Percentiles rank a stretch among this genome's conserved stretches.
These are phyloP conservation scores for Apogon hyalosoma DNA, from an alignment of 2,797 vertebrate genomes.

Conservation along the genomic window DNA sequence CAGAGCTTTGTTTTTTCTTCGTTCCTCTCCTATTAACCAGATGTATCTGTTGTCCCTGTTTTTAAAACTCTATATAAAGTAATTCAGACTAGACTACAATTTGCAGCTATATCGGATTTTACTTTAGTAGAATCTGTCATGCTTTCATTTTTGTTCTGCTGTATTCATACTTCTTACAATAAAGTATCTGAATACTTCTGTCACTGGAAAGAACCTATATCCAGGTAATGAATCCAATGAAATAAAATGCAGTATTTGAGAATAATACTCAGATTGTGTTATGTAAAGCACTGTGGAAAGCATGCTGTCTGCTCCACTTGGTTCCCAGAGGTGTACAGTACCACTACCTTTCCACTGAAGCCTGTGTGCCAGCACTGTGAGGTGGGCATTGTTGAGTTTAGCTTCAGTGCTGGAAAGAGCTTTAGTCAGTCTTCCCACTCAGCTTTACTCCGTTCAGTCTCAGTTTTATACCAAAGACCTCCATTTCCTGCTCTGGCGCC, in stretches of 20 bases:
- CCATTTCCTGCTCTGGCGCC: constrained; percentile 78
- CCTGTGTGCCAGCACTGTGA: constrained; percentile 48
- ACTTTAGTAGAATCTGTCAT: no score
- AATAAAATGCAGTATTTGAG: constrained; percentile 4
- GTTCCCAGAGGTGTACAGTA: constrained; percentile 31
- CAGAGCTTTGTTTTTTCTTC: no score
- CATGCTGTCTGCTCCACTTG: constrained; percentile 9
- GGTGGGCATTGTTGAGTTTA: constrained; percentile 63
- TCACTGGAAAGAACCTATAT: no score
- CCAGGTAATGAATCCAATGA: neutral
- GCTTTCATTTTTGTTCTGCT: no score
- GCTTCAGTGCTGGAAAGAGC: constrained; percentile 53
- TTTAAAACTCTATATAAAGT: no score
- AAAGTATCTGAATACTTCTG: no score
- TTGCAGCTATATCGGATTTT: no score
- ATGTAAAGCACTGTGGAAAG: constrained; percentile 36
- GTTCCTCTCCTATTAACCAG: no score
- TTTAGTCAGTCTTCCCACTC: constrained; percentile 66
- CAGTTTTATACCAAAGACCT: constrained; percentile 61
- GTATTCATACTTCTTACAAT: no score
- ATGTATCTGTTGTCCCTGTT: no score
- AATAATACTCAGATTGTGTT: constrained; percentile 10
- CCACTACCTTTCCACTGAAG: constrained; percentile 39
- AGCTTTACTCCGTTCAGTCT: constrained; percentile 52
- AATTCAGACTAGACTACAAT: no score